Evolutionary conservation across 92 coral and sea anemone genomes (phyloP), one percentile per base, ranked within the genome.

Genomic region (Zoanthus sociatus): DNA sequence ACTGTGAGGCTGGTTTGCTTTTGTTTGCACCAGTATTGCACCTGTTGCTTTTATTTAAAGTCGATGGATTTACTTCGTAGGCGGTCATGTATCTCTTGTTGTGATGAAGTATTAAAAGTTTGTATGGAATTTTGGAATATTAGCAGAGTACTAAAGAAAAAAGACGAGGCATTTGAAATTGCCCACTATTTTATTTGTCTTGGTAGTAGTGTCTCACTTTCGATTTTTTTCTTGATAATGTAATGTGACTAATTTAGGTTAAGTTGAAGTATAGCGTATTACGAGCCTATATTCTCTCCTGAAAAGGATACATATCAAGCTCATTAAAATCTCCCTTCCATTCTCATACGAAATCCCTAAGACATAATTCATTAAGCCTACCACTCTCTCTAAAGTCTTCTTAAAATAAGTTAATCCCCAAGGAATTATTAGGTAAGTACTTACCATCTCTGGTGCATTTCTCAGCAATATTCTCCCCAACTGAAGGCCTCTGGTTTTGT

Each of bases 391-490:
- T 37, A 37, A 37, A 37, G 42, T 37, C 42, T 2, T 4, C 42
- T 37, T 37, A 4, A 37, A 37, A 37, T 37, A 37, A 37, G 42
- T 37, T 2, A 37, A 37, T 37, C 42, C 42, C 42, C 42, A 2
- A 4, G 42, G 42, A 37, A 37, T 2, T 37, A 37, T 37, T 37
- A 37, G 1, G 42, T 37, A 50, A 20, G 6, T 44, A 47, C 76
- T 46, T 16, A 81, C 85, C 85, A 10, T 64, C 56, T 45, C 18
- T 66, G 9, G 63, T 18, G 63, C 85, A 81, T 81, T 66, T 46
- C 64, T 81, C 74, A 66, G 85, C 85, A 64, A 81, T 13, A 21
- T 81, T 81, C 66, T 81, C 85, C 14, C 85, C 85, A 18, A 26
- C 14, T 3, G 17, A 14, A n/a, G 74, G 85, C 53, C 85, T 45